Evolutionary conservation across 2,113 vertebrate genomes (phyloP), one percentile per base, ranked within the genome.

Genomic region (Camelus bactrianus): DNA sequence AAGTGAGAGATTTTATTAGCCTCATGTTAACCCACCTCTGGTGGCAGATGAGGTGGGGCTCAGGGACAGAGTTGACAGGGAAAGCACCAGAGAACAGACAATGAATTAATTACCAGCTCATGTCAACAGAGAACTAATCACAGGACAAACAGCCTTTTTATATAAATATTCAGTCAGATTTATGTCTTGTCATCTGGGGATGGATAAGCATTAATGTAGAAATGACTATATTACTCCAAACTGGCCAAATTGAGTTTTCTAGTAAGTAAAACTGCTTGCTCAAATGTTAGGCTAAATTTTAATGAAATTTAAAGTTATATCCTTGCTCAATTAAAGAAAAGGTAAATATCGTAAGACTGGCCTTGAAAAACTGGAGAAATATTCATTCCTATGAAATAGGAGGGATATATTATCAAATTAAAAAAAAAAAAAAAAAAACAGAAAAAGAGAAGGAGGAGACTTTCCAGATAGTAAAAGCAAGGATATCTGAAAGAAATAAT

Each of bases 161-260:
- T 28, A 4, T 80, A 80, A 58, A 26, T 58, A 58, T 58, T 58
- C n/a, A 79, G 52, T 58, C 22, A 58, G 14, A 80, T 80, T 58
- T 58, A 58, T 58, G 58, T 58, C 77, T 58, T 58, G 15, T 80
- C 77, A 60, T 28, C 42, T 60, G 54, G 14, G 35, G 35, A 60
- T 64, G 17, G 2, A 17, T 88, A 75, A 48, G 7, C 20, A 91
- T 83, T 86, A 87, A 87, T 87, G 65, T 58, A 87, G 46, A 93
- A 95, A 72, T 81, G 12, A 76, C 19, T 65, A 28, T 80, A 54
- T 87, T 77, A 38, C 6, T 32, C 46, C 73, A 54, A 95, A 60
- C 65, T 14, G 9, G 48, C 13, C 88, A 93, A 91, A 91, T 58
- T 72, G 77, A 84, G 19, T 83, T 77, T 96, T 95, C 20, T 20